Base-by-base conservation (phyloP, 1,140 invertebrate genomes). In the Pogonomyrmex californicus region DNA sequence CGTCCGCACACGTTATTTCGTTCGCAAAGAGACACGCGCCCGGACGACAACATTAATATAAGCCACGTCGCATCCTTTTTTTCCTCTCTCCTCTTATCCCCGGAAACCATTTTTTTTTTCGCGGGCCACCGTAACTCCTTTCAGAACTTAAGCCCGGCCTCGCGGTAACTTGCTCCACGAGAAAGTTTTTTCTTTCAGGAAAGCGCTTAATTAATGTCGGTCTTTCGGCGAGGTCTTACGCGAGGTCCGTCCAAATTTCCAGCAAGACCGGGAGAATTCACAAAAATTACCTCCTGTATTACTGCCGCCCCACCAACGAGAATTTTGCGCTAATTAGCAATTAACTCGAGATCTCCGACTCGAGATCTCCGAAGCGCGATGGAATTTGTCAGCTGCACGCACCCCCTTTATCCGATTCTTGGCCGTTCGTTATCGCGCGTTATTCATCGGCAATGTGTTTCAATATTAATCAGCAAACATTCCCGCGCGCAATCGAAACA, bases 131-230 rank as follows among this genome's bases (percentile, higher is more conserved):
- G 30, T 38, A 36, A 30, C n/a, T 62, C 68, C 41, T 38, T 75
- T 83, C 49, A 83, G 14, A 83, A 60, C 54, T 83, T 73, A 60
- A 83, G n/a, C 54, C 41, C 54, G 30, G 49, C 23, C 66, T 60
- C 54, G 41, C 41, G 79, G 54, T 75, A 62, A 60, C 70, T 75
- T 68, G 68, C 71, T 73, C 33, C n/a, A 75, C 68, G 56, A 62
- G 54, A 58, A 73, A 83, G 54, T 56, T 75, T 83, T 71, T 73
- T 54, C 78, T 81, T 75, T 75, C 68, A 12, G 54, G 41, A 17
- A 75, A 71, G 54, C 30, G 68, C 68, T 83, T 83, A 83, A 83
- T 83, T 83, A 83, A 83, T 83, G 63, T 65, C 68, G 56, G 47
- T 73, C 54, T 54, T 83, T 75, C 54, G 68, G 68, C 30, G 68